Base-by-base conservation (phyloP, 2,113 vertebrate genomes). In the Cyanocitta stelleri region DNA sequence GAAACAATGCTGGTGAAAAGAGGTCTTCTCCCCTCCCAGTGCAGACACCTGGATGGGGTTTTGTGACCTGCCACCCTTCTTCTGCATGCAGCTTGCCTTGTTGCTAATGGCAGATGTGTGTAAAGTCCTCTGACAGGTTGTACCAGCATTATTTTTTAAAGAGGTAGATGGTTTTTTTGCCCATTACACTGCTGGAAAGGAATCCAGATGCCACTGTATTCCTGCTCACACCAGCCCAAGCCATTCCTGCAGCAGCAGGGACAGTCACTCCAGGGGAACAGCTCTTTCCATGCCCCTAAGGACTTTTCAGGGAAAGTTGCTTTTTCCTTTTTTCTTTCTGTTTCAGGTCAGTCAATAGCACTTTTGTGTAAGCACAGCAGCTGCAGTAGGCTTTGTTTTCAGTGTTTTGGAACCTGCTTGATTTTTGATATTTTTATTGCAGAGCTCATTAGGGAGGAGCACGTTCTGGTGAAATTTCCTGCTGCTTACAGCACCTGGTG, bases 11-110 rank as follows among this genome's bases (percentile, higher is more conserved):
- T 2, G 1, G 9, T 0, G 1, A 55, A 48, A 51, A 77, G 16
- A 59, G 43, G 30, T 46, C 55, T 30, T 43, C 64, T 94, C 18
- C 39, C 8, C 21, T 84, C 35, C 52, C 49, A 21, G 44, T 7
- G 22, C 49, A 46, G 66, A 35, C 35, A 37, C 64, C 48, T 35
- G 27, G 12, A 5, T 9, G 52, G 64, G 43, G 4, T 74, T 84
- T 41, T 5, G 3, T 1, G 1, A 68, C 37, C 37, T 30, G 35
- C 55, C 5, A 3, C 49, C 32, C 68, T 67, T 37, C 56, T 86
- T 46, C 1, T 1, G 54, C 19, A 18, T 0, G 0, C 24, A 39
- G 76, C 68, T 67, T 0, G 0, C 43, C 88, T 44, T 9, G 26
- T 71, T 0, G 0, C 63, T 78, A 80, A 86, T 54, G 92, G 82